Evolutionary conservation across 2,888 invertebrate species (phyloP).

Genomic region (Adelognathus sp.): DNA sequence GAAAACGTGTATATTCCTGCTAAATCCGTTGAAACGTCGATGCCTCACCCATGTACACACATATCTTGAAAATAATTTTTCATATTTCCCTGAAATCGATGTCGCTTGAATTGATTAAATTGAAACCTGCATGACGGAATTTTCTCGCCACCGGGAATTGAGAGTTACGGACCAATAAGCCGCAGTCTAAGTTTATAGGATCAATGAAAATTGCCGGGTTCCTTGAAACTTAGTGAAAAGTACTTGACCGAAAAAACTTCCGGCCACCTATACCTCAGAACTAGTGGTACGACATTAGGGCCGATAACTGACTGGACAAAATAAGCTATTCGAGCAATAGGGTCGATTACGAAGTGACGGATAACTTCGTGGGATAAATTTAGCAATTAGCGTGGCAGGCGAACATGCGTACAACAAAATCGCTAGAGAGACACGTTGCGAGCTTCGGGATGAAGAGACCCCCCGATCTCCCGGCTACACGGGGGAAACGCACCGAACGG

Average conservation of each 20-base stretch:
- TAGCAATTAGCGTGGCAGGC: slow-evolving; percentile 65
- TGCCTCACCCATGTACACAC: neutral
- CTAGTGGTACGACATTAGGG: slow-evolving; percentile 1
- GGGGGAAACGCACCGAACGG: slow-evolving; percentile 55
- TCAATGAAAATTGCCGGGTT: neutral
- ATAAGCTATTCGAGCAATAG: slow-evolving; percentile 49
- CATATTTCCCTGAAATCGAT: too few species aligned
- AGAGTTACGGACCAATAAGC: too few species aligned
- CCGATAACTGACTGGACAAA: neutral
- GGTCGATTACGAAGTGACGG: slow-evolving; percentile 51
- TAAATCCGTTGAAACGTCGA: neutral
- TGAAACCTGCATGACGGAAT: too few species aligned
- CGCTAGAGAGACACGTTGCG: slow-evolving; percentile 42
- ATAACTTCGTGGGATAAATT: slow-evolving; percentile 61
- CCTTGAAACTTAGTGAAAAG: neutral
- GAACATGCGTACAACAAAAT: slow-evolving; percentile 43
- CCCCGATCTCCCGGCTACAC: slow-evolving; percentile 45
- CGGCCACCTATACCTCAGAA: neutral
- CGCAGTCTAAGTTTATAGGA: neutral
- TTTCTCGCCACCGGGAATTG: too few species aligned
- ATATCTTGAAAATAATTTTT: neutral
- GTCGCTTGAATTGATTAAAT: too few species aligned
- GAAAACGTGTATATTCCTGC: too few species aligned
- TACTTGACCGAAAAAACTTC: neutral
- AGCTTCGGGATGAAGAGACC: slow-evolving; percentile 51